Conservation (phyloP, 2,888 invertebrate species). For the Andricus curvator region DNA sequence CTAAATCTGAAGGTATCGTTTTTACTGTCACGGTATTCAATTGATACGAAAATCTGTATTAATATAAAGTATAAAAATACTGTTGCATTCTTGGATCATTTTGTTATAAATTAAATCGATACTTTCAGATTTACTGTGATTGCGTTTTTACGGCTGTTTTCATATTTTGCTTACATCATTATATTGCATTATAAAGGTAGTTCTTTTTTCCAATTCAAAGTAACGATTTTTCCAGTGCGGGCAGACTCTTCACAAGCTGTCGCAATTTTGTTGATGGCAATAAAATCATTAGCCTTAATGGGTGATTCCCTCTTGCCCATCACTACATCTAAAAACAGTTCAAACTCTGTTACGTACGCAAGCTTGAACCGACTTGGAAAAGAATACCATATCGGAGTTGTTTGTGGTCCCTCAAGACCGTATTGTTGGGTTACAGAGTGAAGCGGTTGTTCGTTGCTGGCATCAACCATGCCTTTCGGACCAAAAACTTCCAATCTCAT, state of each 20-base stretch:
- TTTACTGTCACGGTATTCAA: too few relatives aligned
- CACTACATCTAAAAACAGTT: slow-evolving; percentile 82
- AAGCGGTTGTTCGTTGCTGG: slow-evolving; percentile 80
- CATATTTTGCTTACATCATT: not conserved
- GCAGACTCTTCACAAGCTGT: slow-evolving; percentile 81
- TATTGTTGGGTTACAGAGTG: slow-evolving; percentile 77
- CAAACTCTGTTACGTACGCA: slow-evolving; percentile 81
- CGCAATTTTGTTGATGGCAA: slow-evolving; percentile 82
- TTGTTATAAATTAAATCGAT: too few relatives aligned
- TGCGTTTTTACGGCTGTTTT: too few relatives aligned
- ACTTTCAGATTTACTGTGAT: too few relatives aligned
- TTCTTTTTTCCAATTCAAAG: slow-evolving; percentile 79
- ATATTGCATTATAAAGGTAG: not conserved
- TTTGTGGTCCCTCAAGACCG: slow-evolving; percentile 76
- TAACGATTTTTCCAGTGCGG: slow-evolving; percentile 79
- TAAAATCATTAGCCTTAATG: slow-evolving; percentile 80
- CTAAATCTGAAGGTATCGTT: too few relatives aligned
- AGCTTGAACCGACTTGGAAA: slow-evolving; percentile 82
- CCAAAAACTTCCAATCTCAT: slow-evolving; percentile 85
- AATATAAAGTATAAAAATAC: too few relatives aligned
- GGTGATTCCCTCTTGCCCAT: slow-evolving; percentile 77
- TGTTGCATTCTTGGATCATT: too few relatives aligned
- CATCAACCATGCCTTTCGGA: slow-evolving; percentile 81
- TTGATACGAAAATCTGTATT: too few relatives aligned
- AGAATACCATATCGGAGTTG: slow-evolving; percentile 82